These are phyloP conservation scores for Stichodactyla helianthus DNA, from an alignment of 64 coral and sea anemone genomes.

Conservation along the genomic window DNA sequence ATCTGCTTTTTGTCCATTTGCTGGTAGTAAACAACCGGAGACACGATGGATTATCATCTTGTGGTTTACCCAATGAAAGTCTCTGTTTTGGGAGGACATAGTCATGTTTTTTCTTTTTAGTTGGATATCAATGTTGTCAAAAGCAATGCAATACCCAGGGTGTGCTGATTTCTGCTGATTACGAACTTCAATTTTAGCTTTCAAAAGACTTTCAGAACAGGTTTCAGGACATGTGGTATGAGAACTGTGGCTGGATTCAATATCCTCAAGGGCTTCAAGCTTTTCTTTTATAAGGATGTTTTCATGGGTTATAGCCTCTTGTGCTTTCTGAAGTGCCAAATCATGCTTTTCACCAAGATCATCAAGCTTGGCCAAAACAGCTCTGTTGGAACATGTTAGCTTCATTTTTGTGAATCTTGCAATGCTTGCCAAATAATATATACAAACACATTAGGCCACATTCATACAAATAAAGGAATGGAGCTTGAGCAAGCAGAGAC, in stretches of 20 bases:
- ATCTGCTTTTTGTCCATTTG: slow-evolving; percentile 27
- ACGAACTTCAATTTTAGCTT: too few species aligned
- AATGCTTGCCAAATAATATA: slow-evolving; percentile 27
- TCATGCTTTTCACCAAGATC: slow-evolving; percentile 4
- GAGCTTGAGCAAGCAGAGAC: too few species aligned
- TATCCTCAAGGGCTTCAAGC: too few species aligned
- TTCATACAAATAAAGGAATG: too few species aligned
- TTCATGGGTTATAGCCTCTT: too few species aligned
- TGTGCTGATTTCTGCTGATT: slow-evolving; percentile 19
- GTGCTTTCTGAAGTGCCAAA: neutral
- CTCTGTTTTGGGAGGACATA: slow-evolving; percentile 55
- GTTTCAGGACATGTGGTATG: too few species aligned
- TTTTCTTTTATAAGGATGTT: too few species aligned
- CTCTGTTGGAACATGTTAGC: neutral
- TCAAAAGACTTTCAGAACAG: too few species aligned
- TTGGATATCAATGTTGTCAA: slow-evolving; percentile 67
- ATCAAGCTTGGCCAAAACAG: neutral
- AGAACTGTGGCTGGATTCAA: too few species aligned
- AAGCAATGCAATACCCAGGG: slow-evolving; percentile 57
- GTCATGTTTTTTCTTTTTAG: slow-evolving; percentile 59
- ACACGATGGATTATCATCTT: slow-evolving; percentile 46
- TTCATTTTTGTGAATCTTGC: slow-evolving; percentile 13
- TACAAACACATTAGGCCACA: neutral
- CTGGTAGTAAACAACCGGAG: slow-evolving; percentile 30
- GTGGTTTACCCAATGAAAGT: slow-evolving; percentile 71